Conservation (phyloP, 2,113 vertebrate species). For the Ranitomeya imitator region DNA sequence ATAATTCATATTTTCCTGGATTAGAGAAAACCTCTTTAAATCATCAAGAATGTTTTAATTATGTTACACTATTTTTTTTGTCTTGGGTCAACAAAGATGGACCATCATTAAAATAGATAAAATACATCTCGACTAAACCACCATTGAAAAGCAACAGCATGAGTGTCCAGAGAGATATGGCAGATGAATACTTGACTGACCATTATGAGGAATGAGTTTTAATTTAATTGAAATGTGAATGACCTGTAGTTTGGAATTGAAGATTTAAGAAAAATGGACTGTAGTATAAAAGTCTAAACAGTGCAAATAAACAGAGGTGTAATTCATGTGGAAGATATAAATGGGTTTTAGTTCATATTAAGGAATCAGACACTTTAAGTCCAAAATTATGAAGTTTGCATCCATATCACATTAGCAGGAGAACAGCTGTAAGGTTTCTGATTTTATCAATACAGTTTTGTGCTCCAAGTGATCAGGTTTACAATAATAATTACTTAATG, state of each 20-base stretch:
- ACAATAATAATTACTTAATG: no score
- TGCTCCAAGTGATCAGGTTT: background rate
- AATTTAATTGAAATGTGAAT: conserved; percentile 48
- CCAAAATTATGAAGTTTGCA: background rate
- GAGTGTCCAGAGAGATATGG: background rate
- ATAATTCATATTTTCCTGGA: no score
- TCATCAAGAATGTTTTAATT: background rate
- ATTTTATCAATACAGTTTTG: background rate
- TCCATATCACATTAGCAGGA: no score
- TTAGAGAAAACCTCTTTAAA: no score
- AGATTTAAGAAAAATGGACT: conserved; percentile 23
- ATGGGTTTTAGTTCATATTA: background rate
- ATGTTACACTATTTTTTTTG: background rate
- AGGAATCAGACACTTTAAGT: background rate
- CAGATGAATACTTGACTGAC: conserved; percentile 20
- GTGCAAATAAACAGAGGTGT: background rate
- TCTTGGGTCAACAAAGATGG: background rate
- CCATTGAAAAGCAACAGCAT: conserved; percentile 7
- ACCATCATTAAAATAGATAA: conserved; percentile 4
- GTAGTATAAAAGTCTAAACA: background rate
- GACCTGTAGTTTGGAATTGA: background rate
- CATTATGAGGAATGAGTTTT: conserved; percentile 6
- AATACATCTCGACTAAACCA: background rate
- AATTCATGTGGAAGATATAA: conserved; percentile 22
- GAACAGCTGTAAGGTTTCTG: background rate